These are phyloP conservation scores for Mellivora capensis DNA, from an alignment of 2,113 vertebrate species.

Conservation along the genomic window DNA sequence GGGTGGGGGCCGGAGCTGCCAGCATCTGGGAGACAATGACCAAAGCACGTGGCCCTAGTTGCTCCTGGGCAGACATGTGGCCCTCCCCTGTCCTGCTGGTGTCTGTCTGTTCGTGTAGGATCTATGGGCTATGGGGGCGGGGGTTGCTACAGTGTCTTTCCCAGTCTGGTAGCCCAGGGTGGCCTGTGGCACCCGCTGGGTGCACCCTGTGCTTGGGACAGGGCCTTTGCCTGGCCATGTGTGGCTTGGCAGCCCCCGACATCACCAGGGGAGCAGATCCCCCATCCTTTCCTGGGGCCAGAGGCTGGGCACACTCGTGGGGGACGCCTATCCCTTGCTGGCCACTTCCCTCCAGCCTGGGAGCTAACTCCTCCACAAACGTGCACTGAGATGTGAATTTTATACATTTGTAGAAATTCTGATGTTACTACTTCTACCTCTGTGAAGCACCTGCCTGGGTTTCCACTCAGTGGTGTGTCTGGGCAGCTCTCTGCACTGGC, in stretches of 20 bases:
- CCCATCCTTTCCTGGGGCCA: background rate
- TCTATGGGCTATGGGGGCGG: rapidly evolving
- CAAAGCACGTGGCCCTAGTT: rapidly evolving
- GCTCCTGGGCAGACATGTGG: background rate
- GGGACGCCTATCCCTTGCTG: background rate
- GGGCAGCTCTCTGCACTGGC: background rate
- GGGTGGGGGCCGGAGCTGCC: background rate
- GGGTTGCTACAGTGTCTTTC: background rate
- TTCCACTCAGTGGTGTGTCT: background rate
- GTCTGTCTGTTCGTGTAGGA: background rate
- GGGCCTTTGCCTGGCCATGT: background rate
- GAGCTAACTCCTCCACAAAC: background rate
- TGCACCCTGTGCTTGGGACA: rapidly evolving
- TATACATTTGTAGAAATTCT: background rate
- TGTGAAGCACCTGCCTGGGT: background rate
- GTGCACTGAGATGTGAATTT: background rate
- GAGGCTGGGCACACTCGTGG: background rate
- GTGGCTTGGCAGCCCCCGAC: background rate
- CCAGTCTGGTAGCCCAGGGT: background rate
- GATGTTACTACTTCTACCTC: slow-evolving; percentile 54
- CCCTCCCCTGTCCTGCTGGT: background rate
- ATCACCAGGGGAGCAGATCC: background rate
- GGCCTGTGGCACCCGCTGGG: background rate
- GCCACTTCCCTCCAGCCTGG: background rate
- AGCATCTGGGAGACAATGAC: background rate